phyloP scores from a whole-genome alignment of 2,797 vertebrate genomes.

The Anguilla anguilla region DNA sequence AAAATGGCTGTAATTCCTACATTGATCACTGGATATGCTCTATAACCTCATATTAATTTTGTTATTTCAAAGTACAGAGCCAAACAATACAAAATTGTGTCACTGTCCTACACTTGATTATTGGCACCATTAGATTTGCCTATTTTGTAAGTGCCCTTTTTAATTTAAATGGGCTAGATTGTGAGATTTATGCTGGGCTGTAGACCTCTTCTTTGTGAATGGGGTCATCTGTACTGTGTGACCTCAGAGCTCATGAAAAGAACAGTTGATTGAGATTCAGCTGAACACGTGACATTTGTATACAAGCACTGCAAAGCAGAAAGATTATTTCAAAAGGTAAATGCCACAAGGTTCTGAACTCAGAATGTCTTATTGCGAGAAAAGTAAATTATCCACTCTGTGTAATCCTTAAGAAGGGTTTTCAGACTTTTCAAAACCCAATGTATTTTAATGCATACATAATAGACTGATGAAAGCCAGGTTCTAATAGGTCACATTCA shows the following conservation, averaged over 20 bases:
- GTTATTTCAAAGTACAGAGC: too few species aligned
- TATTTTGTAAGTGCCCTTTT: neutral
- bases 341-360: conserved; percentile 2
- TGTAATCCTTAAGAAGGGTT: neutral
- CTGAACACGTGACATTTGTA: conserved; percentile 12
- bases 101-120: neutral
- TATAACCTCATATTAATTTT: too few species aligned
- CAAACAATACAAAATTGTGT: neutral
- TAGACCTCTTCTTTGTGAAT: neutral
- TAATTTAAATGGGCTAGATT: neutral
- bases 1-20: neutral
- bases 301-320: neutral
- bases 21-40: neutral
- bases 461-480: neutral
- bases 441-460: conserved; percentile 18
- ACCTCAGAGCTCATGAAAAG: neutral
- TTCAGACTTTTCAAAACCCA: conserved; percentile 3
- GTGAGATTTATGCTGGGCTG: neutral
- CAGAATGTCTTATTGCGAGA: neutral
- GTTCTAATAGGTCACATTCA: conserved; percentile 11
- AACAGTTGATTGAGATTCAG: conserved; percentile 8
- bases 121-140: neutral
- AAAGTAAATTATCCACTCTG: conserved; percentile 7
- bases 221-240: neutral
- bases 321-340: conserved; percentile 13